phyloP scores from a whole-genome alignment of 2,113 vertebrate species.

The Rhodinocichla rosea region DNA sequence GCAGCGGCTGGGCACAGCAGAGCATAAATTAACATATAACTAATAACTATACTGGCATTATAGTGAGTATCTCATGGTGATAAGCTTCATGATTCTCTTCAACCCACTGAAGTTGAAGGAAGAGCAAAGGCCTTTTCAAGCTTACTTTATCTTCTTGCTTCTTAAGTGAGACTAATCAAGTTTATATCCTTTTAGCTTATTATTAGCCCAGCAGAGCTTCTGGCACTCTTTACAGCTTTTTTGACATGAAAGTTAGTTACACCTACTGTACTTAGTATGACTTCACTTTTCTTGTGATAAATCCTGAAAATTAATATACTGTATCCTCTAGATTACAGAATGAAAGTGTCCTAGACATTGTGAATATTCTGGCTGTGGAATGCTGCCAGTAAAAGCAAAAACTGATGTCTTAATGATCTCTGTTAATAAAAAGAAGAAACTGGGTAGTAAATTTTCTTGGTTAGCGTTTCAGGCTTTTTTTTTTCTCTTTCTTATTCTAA shows the following conservation, averaged over 20 bases:
- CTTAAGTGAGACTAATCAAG: slow-evolving; percentile 61
- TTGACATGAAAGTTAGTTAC: slow-evolving; percentile 57
- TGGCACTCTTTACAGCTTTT: slow-evolving; percentile 57
- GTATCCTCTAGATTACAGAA: slow-evolving; percentile 68
- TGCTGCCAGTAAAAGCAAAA: slow-evolving; percentile 64
- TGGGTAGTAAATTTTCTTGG: slow-evolving; percentile 34
- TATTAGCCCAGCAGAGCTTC: slow-evolving; percentile 51
- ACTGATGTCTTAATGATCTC: slow-evolving; percentile 65
- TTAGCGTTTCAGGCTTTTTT: background rate
- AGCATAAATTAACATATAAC: slow-evolving; percentile 7
- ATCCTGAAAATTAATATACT: slow-evolving; percentile 78
- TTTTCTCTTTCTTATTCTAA: background rate
- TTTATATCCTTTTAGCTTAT: slow-evolving; percentile 58
- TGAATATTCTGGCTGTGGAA: slow-evolving; percentile 59
- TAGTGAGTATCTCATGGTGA: background rate
- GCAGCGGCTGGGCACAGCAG: background rate
- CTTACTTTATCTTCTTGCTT: slow-evolving; percentile 60
- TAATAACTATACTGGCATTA: background rate
- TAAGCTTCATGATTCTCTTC: slow-evolving; percentile 54
- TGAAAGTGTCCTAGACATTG: slow-evolving; percentile 63
- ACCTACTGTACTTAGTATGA: slow-evolving; percentile 60
- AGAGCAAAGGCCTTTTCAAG: slow-evolving; percentile 60
- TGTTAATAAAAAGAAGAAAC: slow-evolving; percentile 57
- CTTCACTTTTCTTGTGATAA: slow-evolving; percentile 66
- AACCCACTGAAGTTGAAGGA: slow-evolving; percentile 43